Percentiles rank a stretch among this genome's conserved stretches.
Conservation (phyloP, 2,113 vertebrate genomes). For the Saimiri boliviensis region DNA sequence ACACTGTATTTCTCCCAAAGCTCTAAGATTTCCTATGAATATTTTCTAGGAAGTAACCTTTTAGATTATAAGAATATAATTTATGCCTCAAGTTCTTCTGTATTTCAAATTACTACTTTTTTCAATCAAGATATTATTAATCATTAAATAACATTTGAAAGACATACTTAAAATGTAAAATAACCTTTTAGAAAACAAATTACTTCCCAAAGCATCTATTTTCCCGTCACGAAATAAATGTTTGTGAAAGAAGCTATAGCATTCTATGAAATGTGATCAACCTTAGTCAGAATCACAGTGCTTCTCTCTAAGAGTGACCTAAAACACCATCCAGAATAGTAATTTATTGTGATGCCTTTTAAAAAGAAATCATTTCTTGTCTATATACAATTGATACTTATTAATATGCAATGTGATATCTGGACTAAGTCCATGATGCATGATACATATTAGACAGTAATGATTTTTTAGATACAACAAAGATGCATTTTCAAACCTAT, state of each 20-base stretch:
- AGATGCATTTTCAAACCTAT: conserved; percentile 46
- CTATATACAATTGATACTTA: neutral
- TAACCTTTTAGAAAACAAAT: neutral
- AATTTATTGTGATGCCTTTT: neutral
- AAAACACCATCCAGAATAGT: neutral
- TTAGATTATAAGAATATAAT: neutral
- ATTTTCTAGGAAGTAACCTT: neutral
- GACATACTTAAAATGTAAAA: neutral
- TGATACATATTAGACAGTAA: neutral
- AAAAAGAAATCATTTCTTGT: neutral
- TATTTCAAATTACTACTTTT: conserved; percentile 35
- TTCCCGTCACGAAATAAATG: neutral
- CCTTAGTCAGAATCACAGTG: neutral
- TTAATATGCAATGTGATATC: neutral
- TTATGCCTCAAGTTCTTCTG: neutral
- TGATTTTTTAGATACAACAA: conserved; percentile 34
- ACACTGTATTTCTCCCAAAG: neutral
- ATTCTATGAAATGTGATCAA: neutral
- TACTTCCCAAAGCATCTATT: neutral
- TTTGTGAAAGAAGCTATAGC: neutral
- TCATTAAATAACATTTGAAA: conserved; percentile 21
- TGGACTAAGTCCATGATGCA: neutral
- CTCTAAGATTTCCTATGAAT: neutral
- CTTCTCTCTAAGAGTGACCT: neutral
- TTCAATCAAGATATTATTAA: conserved; percentile 10